These are phyloP conservation scores for Borostomias antarcticus DNA, from an alignment of 2,797 vertebrate species.

Conservation along the genomic window DNA sequence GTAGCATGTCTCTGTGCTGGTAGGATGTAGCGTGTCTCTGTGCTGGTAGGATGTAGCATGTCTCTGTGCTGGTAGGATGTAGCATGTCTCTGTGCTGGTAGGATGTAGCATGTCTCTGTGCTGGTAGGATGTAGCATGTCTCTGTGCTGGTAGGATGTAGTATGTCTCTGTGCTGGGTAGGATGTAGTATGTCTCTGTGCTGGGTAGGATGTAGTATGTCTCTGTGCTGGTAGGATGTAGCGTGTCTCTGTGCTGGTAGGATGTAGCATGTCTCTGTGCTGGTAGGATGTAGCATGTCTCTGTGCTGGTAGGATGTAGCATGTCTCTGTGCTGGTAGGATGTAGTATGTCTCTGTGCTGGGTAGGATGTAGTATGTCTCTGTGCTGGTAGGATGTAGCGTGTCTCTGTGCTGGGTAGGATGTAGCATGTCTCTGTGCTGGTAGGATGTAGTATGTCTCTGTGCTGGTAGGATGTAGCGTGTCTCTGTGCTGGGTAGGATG, in stretches of 20 bases:
- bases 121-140: not conserved
- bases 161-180: not conserved
- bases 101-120: not conserved
- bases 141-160: too few species aligned
- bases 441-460: not conserved
- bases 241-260: not conserved
- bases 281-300: not conserved
- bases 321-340: not conserved
- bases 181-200: not conserved
- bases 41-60: too few species aligned
- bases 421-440: not conserved
- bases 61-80: not conserved
- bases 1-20: not conserved
- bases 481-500: not conserved
- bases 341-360: not conserved
- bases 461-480: too few species aligned
- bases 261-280: not conserved
- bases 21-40: not conserved
- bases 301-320: too few species aligned
- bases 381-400: not conserved
- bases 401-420: not conserved
- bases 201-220: too few species aligned
- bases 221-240: not conserved
- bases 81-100: not conserved
- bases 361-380: too few species aligned